A percentile compares a stretch with the other conserved stretches of the same genome.
Evolutionary conservation across 2,113 vertebrate genomes (phyloP).

Genomic region (Vimba vimba): DNA sequence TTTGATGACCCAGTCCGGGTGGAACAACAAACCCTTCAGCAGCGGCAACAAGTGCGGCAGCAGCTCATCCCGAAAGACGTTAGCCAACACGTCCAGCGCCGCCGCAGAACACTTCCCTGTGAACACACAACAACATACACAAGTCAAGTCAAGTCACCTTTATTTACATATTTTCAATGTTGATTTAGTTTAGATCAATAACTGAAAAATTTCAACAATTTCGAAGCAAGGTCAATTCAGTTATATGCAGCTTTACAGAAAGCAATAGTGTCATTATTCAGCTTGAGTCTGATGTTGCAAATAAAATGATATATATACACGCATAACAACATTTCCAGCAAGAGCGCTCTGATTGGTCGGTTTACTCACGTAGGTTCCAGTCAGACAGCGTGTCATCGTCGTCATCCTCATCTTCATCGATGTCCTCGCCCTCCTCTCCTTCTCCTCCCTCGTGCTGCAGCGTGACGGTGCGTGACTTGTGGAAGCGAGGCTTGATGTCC

Average conservation of each 20-base stretch:
- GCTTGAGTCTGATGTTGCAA: too few relatives aligned
- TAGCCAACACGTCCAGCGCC: constrained; percentile 89
- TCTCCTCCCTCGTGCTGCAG: constrained; percentile 92
- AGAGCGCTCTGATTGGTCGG: background rate
- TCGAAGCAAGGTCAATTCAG: too few relatives aligned
- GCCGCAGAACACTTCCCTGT: constrained; percentile 91
- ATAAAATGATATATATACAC: background rate
- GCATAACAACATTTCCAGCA: background rate
- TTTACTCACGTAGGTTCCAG: constrained; percentile 91
- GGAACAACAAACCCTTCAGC: constrained; percentile 92
- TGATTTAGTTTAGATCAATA: too few relatives aligned
- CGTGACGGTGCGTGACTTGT: constrained; percentile 93
- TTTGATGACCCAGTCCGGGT: constrained; percentile 94
- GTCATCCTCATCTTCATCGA: constrained; percentile 88
- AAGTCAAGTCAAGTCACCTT: too few relatives aligned
- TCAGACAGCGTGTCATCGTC: constrained; percentile 89
- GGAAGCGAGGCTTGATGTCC: constrained; percentile 96
- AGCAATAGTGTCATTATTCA: too few relatives aligned
- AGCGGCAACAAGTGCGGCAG: constrained; percentile 89
- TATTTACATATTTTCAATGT: too few relatives aligned
- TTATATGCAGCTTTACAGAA: too few relatives aligned
- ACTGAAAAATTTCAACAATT: too few relatives aligned
- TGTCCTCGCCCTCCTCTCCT: constrained; percentile 84
- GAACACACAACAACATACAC: background rate
- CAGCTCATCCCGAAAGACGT: constrained; percentile 92